These are phyloP conservation scores for Crotalus adamanteus DNA, from an alignment of 2,797 vertebrate genomes.

Conservation along the genomic window DNA sequence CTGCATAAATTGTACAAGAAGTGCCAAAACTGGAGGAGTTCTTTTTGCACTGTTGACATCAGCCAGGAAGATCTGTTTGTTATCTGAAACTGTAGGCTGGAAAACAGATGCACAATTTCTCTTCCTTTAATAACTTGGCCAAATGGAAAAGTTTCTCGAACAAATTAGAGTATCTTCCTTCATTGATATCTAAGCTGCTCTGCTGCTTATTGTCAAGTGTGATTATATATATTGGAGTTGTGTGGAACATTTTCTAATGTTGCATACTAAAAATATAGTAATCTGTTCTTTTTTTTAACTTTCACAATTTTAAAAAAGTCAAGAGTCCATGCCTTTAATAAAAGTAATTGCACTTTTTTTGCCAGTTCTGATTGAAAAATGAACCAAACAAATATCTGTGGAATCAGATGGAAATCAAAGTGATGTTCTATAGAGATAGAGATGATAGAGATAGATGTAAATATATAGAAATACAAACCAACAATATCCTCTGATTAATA, in stretches of 20 bases:
- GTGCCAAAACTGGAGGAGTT: conserved; percentile 14
- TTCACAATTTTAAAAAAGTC: not conserved
- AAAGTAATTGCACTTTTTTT: not conserved
- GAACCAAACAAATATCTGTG: not conserved
- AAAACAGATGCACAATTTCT: conserved; percentile 27
- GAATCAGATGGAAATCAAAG: not conserved
- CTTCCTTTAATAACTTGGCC: conserved; percentile 25
- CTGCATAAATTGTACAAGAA: conserved; percentile 43
- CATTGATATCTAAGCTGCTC: not conserved
- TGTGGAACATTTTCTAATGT: not conserved
- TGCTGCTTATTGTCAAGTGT: conserved; percentile 13
- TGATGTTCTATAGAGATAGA: no score
- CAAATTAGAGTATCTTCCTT: not conserved
- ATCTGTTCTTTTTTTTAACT: not conserved
- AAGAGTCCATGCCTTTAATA: not conserved
- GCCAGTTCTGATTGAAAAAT: not conserved
- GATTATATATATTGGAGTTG: conserved; percentile 2
- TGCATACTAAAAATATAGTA: not conserved
- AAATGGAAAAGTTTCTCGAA: not conserved
- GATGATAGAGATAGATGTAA: not conserved
- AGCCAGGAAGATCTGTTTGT: conserved; percentile 25
- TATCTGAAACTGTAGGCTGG: not conserved
- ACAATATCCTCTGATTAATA: not conserved
- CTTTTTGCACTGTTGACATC: conserved; percentile 18
- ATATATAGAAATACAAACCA: not conserved